Evolutionary conservation across 2,113 vertebrate genomes (phyloP).

Genomic region (Megalops atlanticus): DNA sequence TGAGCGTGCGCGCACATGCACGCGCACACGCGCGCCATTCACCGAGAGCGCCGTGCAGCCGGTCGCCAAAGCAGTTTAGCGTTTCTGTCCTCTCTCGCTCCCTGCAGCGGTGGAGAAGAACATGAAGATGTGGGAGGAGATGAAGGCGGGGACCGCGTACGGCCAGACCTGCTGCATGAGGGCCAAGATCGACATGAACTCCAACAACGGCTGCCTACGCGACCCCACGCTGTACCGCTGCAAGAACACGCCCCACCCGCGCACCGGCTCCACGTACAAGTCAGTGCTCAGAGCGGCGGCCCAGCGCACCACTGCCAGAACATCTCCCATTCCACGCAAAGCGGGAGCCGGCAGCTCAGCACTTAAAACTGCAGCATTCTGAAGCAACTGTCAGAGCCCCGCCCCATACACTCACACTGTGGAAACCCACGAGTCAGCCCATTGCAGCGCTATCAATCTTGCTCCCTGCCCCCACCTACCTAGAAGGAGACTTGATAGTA

Average conservation of each 20-base stretch:
- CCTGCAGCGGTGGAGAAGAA: constrained; percentile 88
- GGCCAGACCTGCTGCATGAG: constrained; percentile 94
- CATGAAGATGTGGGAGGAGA: constrained; percentile 92
- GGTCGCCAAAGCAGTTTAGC: no score
- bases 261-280: constrained; percentile 87
- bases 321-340: no score
- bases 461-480: no score
- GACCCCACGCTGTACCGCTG: constrained; percentile 96
- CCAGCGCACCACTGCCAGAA: background rate
- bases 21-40: background rate
- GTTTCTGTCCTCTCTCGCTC: background rate
- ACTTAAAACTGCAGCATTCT: background rate
- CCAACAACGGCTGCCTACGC: constrained; percentile 96
- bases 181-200: constrained; percentile 97
- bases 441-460: no score
- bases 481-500: background rate
- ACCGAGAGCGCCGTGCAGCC: no score
- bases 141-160: constrained; percentile 85
- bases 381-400: no score
- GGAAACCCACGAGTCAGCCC: background rate
- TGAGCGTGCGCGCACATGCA: background rate
- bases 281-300: constrained; percentile 51
- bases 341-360: background rate
- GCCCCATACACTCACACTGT: background rate
- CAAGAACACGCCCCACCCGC: constrained; percentile 91